Conservation (phyloP, 2,888 invertebrate species). For the Eupithecia inturbata region DNA sequence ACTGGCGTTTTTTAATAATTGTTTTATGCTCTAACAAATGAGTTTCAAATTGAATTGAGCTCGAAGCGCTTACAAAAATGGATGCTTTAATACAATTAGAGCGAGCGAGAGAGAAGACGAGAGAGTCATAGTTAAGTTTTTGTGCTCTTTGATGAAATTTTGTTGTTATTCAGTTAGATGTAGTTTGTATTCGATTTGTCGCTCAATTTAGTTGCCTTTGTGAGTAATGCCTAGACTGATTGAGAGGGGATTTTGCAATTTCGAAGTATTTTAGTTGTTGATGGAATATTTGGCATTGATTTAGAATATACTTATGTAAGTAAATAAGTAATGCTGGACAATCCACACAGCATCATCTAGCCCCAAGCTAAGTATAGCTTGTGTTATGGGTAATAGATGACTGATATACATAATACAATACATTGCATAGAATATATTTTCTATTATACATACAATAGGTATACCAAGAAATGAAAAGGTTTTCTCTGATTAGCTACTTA, state of each 20-base stretch:
- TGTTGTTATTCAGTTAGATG: constrained; percentile 57
- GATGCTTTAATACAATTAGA: constrained; percentile 86
- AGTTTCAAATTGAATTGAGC: constrained; percentile 88
- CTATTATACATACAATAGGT: too few relatives aligned
- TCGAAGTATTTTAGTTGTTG: constrained; percentile 9
- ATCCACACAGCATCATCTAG: too few relatives aligned
- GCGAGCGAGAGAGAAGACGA: constrained; percentile 69
- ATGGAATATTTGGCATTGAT: constrained; percentile 1
- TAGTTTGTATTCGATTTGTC: constrained; percentile 59
- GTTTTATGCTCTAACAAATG: constrained; percentile 86
- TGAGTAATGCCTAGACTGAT: constrained; percentile 42
- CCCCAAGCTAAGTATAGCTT: too few relatives aligned
- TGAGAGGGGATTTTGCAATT: constrained; percentile 37
- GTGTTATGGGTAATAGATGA: too few relatives aligned
- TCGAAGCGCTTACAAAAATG: constrained; percentile 86
- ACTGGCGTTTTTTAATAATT: constrained; percentile 83
- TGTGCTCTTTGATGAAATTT: constrained; percentile 59
- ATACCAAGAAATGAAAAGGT: too few relatives aligned
- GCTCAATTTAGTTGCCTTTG: constrained; percentile 51
- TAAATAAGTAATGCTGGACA: too few relatives aligned
- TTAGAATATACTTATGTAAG: neutral
- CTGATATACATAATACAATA: too few relatives aligned
- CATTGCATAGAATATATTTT: too few relatives aligned
- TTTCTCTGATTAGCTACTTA: too few relatives aligned
- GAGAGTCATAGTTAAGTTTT: constrained; percentile 50